Evolutionary conservation across 2,113 vertebrate genomes (phyloP), one percentile per base, ranked within the genome.

Genomic region (Ameiurus melas): DNA sequence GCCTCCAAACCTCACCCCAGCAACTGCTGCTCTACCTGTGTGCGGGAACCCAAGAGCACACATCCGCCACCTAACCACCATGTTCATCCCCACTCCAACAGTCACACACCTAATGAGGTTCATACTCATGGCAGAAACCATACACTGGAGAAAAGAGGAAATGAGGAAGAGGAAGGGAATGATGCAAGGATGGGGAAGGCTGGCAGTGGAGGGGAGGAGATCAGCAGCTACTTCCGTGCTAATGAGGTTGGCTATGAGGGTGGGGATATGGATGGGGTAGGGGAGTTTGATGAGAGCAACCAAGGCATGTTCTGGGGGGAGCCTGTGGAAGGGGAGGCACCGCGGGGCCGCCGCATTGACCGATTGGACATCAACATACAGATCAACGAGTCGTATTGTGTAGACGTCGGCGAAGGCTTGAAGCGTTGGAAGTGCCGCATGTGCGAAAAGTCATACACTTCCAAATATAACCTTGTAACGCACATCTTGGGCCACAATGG

Each of bases 391-490:
- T 99, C 98, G 0, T 99, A 99, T 94, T 97, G 99, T 87, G 98
- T 99, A 83, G 98, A 99, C 78, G 97, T 97, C 0, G 98, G 98
- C 0, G 98, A 98, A 92, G 97, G 97, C 6, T 96, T 99, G 93
- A 98, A 98, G 91, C 97, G 98, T 90, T 99, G 98, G 98, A 98
- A 99, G 95, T 99, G 98, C 90, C 98, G 98, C 93, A 97, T 99
- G 97, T 99, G 98, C 0, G 98, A 99, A 94, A 99, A 99, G 94
- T 99, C 98, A 5, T 99, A 99, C 95, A 99, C 98, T 0, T 99
- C 98, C 91, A 99, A 99, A 94, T 99, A 99, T 93, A 99, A 99
- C 94, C 96, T 99, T 9, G 98, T 99, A 81, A 99, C 98, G 0
- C 98, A 99, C 92, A 99, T 99, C 90, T 94, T 99, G 92, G 98